A percentile compares a stretch with the other conserved stretches of the same genome.
phyloP scores from a whole-genome alignment of 1,140 invertebrate species.

The Holcopasites calliopsidis region DNA sequence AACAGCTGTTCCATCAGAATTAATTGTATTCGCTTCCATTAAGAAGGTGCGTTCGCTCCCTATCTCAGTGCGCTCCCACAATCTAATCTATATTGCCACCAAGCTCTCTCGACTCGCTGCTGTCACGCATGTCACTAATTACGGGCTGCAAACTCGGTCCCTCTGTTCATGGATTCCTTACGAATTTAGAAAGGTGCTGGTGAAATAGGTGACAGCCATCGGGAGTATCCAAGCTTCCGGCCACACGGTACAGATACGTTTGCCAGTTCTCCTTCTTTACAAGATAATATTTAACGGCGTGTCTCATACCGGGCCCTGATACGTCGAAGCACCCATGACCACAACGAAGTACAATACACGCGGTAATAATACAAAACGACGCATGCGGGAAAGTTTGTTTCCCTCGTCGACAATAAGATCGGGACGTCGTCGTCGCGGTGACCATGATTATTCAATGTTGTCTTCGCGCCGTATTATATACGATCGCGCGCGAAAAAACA shows the following conservation, averaged over 20 bases:
- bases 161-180: conserved; percentile 13
- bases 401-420: neutral
- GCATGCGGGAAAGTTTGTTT: conserved; percentile 11
- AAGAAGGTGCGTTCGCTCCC: too few relatives aligned
- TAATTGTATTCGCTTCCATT: conserved; percentile 23
- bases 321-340: neutral
- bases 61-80: too few relatives aligned
- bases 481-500: neutral
- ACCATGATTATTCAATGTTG: too few relatives aligned
- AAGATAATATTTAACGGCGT: too few relatives aligned
- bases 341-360: neutral
- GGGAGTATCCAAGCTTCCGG: neutral
- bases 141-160: conserved; percentile 14
- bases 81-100: too few relatives aligned
- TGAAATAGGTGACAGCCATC: neutral
- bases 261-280: too few relatives aligned
- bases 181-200: conserved; percentile 4
- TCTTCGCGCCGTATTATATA: neutral
- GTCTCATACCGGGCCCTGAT: neutral
- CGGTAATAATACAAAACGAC: conserved; percentile 9
- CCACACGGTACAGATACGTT: too few relatives aligned
- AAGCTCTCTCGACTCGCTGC: too few relatives aligned
- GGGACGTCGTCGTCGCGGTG: too few relatives aligned
- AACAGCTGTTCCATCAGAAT: neutral
- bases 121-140: conserved; percentile 22